phyloP scores from a whole-genome alignment of 2,113 vertebrate species.

The Alexandromys fortis region DNA sequence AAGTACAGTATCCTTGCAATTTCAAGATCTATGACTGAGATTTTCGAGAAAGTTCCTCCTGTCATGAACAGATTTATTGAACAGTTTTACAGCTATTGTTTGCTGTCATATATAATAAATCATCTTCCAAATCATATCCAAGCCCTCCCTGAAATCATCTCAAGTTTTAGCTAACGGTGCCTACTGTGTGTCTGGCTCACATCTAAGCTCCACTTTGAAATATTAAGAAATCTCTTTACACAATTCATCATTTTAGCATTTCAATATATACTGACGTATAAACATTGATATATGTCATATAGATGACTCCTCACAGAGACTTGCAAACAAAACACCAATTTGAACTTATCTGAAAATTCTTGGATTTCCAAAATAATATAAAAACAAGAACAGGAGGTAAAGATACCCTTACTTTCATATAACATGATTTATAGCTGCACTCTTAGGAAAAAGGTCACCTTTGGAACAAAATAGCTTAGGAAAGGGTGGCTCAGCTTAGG shows the following conservation, averaged over 20 bases:
- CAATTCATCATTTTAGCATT: not conserved
- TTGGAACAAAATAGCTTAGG: not conserved
- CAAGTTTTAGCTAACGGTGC: not conserved
- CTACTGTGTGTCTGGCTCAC: not conserved
- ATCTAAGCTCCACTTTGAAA: conserved; percentile 28
- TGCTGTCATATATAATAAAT: conserved; percentile 43
- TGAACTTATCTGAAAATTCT: conserved; percentile 27
- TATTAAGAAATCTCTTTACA: not conserved
- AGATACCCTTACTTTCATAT: not conserved
- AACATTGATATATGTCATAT: not conserved
- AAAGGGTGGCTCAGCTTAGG: not conserved
- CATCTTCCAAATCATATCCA: not conserved
- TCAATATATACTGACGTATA: not conserved
- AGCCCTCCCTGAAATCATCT: not conserved
- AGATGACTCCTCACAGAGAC: not conserved
- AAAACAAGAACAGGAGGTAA: not conserved
- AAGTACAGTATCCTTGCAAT: conserved; percentile 7
- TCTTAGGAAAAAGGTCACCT: not conserved
- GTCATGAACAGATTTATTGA: not conserved
- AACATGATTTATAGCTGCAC: not conserved
- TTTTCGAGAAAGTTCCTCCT: conserved; percentile 42
- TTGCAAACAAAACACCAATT: conserved; percentile 1
- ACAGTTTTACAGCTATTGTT: conserved; percentile 6
- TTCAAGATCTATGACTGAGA: conserved; percentile 34
- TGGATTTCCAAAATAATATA: conserved; percentile 33